phyloP scores from a whole-genome alignment of 2,113 vertebrate genomes.

The Sander vitreus region DNA sequence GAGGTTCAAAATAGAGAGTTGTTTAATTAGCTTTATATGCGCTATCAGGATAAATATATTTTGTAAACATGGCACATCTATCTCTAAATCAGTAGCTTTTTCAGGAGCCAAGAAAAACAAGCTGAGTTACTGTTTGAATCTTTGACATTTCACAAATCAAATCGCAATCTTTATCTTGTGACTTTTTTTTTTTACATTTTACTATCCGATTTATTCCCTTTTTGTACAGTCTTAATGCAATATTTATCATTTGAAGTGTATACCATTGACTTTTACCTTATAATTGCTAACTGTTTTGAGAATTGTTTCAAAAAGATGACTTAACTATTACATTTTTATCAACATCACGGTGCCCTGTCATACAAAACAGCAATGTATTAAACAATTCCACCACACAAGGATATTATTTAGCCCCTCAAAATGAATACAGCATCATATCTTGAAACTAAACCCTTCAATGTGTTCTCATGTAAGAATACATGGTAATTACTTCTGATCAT shows the following conservation, averaged over 20 bases:
- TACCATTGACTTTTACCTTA: background rate
- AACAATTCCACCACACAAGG: constrained; percentile 27
- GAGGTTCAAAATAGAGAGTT: background rate
- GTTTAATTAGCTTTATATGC: background rate
- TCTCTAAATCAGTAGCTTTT: background rate
- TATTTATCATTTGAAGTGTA: background rate
- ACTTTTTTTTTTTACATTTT: background rate
- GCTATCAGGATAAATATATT: constrained; percentile 1
- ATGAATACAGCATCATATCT: constrained; percentile 44
- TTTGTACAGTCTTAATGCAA: background rate
- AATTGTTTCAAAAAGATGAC: background rate
- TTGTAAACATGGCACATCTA: background rate
- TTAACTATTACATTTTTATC: background rate
- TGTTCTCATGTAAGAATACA: constrained; percentile 42
- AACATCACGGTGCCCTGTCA: background rate
- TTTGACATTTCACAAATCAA: background rate
- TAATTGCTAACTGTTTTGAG: background rate
- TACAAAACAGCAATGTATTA: background rate
- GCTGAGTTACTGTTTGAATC: background rate
- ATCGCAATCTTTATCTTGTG: background rate
- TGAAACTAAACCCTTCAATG: constrained; percentile 56
- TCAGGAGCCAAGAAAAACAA: constrained; percentile 6
- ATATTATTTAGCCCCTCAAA: constrained; percentile 30
- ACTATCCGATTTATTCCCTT: background rate
- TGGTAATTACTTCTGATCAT: constrained; percentile 60